Evolutionary conservation across 1,140 invertebrate genomes (phyloP), one percentile per base, ranked within the genome.

Genomic region (Adoxophyes honmai): DNA sequence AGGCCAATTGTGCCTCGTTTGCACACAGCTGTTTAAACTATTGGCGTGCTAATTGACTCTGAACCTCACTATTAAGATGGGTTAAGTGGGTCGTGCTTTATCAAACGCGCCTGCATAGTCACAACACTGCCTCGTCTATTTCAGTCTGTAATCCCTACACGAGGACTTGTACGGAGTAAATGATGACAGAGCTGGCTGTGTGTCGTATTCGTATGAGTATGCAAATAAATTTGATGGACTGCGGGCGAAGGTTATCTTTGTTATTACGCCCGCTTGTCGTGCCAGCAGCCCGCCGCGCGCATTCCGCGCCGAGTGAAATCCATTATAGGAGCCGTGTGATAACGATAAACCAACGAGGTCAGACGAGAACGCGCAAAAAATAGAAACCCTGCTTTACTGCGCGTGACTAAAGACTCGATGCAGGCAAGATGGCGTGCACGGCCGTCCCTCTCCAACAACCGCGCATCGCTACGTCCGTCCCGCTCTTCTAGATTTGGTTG

Each of bases 311-410:
- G 66, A 69, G 70, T 72, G 71, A 83, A 85, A 81, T 83, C 70
- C 73, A 81, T 86, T 83, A 81, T 85, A 85, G 78, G 75, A 73
- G 73, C 64, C 69, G 71, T 68, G 80, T 86, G 83, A 88, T 88
- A 86, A 86, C 79, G 85, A 88, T 88, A 88, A 85, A 85, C 66
- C 77, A 80, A 81, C 83, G 85, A 85, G 82, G 85, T 88, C 82
- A 86, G 78, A 78, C 68, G 71, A 80, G 80, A 85, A 68, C 77
- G 80, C 69, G 74, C 79, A 88, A 85, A 85, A 88, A 86, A 86
- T 85, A 84, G 84, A 84, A 87, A 85, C 80, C 78, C 71, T 80
- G 76, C 66, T 75, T 76, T 69, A 78, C 66, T 71, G 81, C 78
- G 81, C 85, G 85, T 86, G 85, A 86, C 80, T 82, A 79, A 83